Evolutionary conservation across 2,888 invertebrate genomes (phyloP).

Genomic region (Lathronympha strigana): DNA sequence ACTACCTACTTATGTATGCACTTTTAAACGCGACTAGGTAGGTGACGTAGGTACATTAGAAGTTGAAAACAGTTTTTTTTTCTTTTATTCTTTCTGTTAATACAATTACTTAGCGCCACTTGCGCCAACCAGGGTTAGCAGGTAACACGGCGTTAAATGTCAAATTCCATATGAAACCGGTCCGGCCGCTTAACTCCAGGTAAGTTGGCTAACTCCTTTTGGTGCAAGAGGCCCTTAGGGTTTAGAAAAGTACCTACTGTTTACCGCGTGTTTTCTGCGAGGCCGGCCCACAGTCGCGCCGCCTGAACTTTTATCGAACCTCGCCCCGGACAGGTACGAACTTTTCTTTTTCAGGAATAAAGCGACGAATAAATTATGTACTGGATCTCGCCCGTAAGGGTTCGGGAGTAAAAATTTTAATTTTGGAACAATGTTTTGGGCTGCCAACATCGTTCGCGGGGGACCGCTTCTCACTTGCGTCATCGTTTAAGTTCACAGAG

Average conservation of each 20-base stretch:
- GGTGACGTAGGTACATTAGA: too few relatives aligned
- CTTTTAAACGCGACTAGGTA: too few relatives aligned
- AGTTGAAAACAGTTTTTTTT: too few relatives aligned
- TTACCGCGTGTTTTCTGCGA: not conserved
- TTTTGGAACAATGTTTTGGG: conserved; percentile 39
- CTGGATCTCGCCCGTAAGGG: conserved; percentile 41
- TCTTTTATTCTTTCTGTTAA: too few relatives aligned
- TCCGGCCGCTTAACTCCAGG: too few relatives aligned
- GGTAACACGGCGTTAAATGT: too few relatives aligned
- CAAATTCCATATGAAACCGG: too few relatives aligned
- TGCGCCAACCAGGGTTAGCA: too few relatives aligned
- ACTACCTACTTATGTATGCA: too few relatives aligned
- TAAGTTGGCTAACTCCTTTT: too few relatives aligned
- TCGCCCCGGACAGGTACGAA: conserved; percentile 64
- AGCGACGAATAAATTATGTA: conserved; percentile 60
- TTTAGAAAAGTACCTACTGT: conserved; percentile 14
- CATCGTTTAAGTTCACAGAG: conserved; percentile 30
- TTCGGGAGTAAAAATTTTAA: conserved; percentile 39
- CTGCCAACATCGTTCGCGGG: conserved; percentile 33
- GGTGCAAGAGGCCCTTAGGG: too few relatives aligned
- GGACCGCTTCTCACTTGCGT: conserved; percentile 41
- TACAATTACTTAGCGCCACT: too few relatives aligned
- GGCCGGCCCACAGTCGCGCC: conserved; percentile 25
- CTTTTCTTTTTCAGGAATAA: conserved; percentile 55
- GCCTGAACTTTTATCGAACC: conserved; percentile 72